A percentile compares a stretch with the other conserved stretches of the same genome.
Conservation (phyloP, 2,113 vertebrate species). For the Octodon degus region DNA sequence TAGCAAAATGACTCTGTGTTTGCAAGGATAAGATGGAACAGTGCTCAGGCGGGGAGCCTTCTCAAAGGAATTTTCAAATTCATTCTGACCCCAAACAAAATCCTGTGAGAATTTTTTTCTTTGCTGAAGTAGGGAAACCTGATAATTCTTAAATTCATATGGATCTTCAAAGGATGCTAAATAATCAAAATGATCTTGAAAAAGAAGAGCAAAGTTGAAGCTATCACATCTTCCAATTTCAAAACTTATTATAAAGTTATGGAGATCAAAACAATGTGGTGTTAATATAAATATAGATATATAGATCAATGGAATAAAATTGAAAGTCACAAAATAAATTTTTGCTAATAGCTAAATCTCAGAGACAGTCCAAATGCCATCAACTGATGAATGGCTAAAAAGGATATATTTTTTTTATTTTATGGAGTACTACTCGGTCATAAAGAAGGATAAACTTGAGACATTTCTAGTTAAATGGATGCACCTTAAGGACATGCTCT, state of each 20-base stretch:
- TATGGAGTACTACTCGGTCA: background rate
- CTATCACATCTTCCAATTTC: background rate
- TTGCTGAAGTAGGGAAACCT: conserved; percentile 34
- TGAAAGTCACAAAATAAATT: background rate
- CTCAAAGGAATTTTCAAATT: background rate
- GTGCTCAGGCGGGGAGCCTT: background rate
- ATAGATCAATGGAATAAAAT: background rate
- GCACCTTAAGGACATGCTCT: background rate
- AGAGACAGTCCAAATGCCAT: background rate
- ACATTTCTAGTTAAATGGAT: background rate
- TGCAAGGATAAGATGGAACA: conserved; percentile 10
- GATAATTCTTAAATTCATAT: background rate
- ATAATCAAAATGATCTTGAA: conserved; percentile 26
- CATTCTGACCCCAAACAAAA: background rate
- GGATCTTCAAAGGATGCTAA: background rate
- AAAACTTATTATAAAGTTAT: conserved; percentile 9
- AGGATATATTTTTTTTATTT: background rate
- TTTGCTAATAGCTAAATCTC: background rate
- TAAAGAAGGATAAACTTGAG: background rate
- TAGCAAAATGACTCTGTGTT: background rate
- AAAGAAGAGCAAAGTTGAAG: conserved; percentile 10
- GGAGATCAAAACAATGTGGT: background rate
- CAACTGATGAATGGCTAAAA: background rate
- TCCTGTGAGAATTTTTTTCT: background rate
- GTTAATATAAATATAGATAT: background rate